Base-by-base conservation (phyloP, 2,888 invertebrate genomes). In the Caenorhabditis sp. region DNA sequence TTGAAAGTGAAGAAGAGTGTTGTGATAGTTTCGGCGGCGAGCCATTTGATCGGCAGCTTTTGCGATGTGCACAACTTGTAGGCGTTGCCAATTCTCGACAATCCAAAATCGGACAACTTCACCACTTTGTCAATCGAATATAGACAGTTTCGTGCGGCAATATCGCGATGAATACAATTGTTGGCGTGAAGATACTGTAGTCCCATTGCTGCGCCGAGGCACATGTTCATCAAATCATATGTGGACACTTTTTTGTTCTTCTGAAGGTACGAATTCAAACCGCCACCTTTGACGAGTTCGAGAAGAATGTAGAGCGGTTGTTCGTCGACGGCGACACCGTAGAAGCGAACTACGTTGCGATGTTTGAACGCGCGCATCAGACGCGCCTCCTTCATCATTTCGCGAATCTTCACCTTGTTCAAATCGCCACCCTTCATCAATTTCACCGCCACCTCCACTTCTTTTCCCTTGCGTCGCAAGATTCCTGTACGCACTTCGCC, bases 331-430 rank as follows among this genome's bases (percentile, higher is more conserved):
- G 72, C 78, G 21, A 78, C 75, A 24, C 78, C 78, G 43, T 75
- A 70, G 49, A 76, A 27, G 23, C 75, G 66, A 26, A 78, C 78
- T 10, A 78, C 70, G 49, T 78, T 78, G 21, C 58, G 60, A 55
- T 78, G 75, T 17, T 69, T 58, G 51, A 78, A 68, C 43, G 67
- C 65, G 0, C 78, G 64, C 57, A 72, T 72, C 21, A 78, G 60
- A 12, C 78, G 62, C 1, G 78, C 78, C 57, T 78, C 78, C 23
- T 70, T 69, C 78, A 78, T 78, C 75, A 78, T 69, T 36, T 77
- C 78, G 19, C 68, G 67, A 37, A 78, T 75, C 53, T 78, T 77
- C 31, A 51, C 59, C 31, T 77, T 77, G 19, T 51, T 62, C 59
- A 68, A 26, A 23, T 63, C 66, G 14, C 59, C 51, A 23, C 50